A percentile compares a stretch with the other conserved stretches of the same genome.
These are phyloP conservation scores for Notechis scutatus DNA, from an alignment of 2,113 vertebrate species.

Conservation along the genomic window DNA sequence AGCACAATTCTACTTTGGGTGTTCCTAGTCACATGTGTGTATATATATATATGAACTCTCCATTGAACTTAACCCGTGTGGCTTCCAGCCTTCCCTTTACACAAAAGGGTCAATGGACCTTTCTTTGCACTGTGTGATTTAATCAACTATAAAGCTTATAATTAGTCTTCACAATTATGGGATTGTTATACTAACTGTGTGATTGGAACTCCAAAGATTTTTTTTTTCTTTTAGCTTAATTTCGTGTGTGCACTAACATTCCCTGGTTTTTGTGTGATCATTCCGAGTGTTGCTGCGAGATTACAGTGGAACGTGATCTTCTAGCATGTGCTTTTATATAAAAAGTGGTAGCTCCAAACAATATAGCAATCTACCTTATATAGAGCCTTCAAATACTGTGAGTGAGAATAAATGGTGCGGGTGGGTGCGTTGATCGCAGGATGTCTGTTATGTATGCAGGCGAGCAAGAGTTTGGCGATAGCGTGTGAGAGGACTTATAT, in stretches of 20 bases:
- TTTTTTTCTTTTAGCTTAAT: conserved; percentile 74
- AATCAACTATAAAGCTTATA: conserved; percentile 80
- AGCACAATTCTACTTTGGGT: conserved; percentile 71
- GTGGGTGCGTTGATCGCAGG: conserved; percentile 61
- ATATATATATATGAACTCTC: conserved; percentile 65
- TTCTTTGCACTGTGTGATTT: conserved; percentile 86
- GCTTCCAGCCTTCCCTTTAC: conserved; percentile 81
- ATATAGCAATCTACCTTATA: conserved; percentile 84
- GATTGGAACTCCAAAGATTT: conserved; percentile 90
- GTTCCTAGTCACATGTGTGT: conserved; percentile 70
- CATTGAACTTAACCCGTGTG: conserved; percentile 73
- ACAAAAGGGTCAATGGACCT: conserved; percentile 76
- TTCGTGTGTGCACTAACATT: conserved; percentile 86
- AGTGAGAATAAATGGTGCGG: conserved; percentile 66
- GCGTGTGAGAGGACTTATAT: conserved; percentile 68
- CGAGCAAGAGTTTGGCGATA: conserved; percentile 22
- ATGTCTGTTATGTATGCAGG: conserved; percentile 43
- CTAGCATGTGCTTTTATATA: conserved; percentile 83
- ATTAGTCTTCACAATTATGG: conserved; percentile 79
- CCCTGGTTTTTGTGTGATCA: conserved; percentile 84
- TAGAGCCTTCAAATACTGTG: conserved; percentile 88
- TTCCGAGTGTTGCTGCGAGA: conserved; percentile 80
- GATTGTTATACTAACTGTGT: conserved; percentile 82
- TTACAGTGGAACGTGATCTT: conserved; percentile 81
- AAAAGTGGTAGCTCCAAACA: conserved; percentile 76